Evolutionary conservation across 2,888 invertebrate species (phyloP).

Genomic region (Sesia bembeciformis): DNA sequence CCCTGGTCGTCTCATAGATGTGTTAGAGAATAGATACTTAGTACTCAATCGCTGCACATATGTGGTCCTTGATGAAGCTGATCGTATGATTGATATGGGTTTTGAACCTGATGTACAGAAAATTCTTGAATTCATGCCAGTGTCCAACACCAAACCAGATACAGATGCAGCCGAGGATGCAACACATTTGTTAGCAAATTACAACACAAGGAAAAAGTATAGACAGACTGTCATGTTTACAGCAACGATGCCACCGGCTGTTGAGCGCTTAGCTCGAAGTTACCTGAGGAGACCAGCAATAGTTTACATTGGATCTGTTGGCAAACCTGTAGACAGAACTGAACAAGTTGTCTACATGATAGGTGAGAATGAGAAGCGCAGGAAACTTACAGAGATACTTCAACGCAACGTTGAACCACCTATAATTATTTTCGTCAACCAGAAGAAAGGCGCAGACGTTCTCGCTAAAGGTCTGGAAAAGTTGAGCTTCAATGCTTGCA

Average conservation of each 20-base stretch:
- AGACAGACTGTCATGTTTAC: conserved; percentile 99
- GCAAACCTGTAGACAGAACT: conserved; percentile 97
- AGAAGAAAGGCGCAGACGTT: conserved; percentile 99
- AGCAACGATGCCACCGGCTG: conserved; percentile 99
- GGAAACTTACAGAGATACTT: conserved; percentile 95
- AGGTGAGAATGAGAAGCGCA: conserved; percentile 95
- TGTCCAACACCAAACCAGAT: conserved; percentile 98
- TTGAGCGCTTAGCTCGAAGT: conserved; percentile 94
- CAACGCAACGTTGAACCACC: conserved; percentile 94
- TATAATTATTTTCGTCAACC: conserved; percentile 99
- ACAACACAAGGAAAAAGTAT: conserved; percentile 96
- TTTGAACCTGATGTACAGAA: conserved; percentile 99
- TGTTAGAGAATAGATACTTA: conserved; percentile 97
- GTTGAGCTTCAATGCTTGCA: conserved; percentile 96
- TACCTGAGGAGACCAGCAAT: conserved; percentile 97
- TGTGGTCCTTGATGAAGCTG: conserved; percentile 96
- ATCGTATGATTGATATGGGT: conserved; percentile 99
- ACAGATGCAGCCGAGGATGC: conserved; percentile 98
- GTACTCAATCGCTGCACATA: conserved; percentile 98
- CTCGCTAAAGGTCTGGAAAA: conserved; percentile 97
- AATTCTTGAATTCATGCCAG: conserved; percentile 98
- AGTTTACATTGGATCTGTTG: conserved; percentile 96
- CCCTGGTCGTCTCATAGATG: conserved; percentile 99
- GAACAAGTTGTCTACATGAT: conserved; percentile 98
- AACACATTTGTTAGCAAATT: conserved; percentile 91